Base-by-base conservation (phyloP, 1,140 invertebrate genomes). In the Habropoda laboriosa region DNA sequence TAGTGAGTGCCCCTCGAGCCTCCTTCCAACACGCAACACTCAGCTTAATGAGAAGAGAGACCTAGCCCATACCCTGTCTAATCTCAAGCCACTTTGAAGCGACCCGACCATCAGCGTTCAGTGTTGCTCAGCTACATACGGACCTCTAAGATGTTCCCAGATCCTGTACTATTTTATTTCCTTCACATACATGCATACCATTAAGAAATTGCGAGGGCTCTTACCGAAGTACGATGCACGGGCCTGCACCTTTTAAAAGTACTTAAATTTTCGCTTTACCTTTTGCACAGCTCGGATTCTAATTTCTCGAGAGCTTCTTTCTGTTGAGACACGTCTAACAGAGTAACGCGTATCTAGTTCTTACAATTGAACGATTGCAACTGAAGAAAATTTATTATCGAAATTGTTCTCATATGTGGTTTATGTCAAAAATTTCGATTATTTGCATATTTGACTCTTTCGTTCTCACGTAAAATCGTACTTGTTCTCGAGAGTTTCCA, bases 21-120 rank as follows among this genome's bases (percentile, higher is more conserved):
- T 90, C 86, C 86, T 88, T 82, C 86, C 88, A 90, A 90, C 90
- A 90, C 90, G 90, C 91, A 90, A 91, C 91, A 92, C 91, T 92
- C 90, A 91, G 86, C 87, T 91, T 92, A 91, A 91, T 92, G 90
- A 92, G 90, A 90, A 88, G 87, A 91, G 89, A 90, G 89, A 89
- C 85, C 86, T 83, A 80, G 79, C 86, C 81, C 87, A 79, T 63
- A 80, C 81, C 80, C 75, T 47, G 71, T 79, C 83, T 88, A 86
- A 82, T 81, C 82, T 84, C 87, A 35, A 86, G 84, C 86, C 75
- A 86, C 86, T 87, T 84, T 58, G 85, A 80, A 87, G 83, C 81
- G 81, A 83, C 63, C 81, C 81, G 72, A 79, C 68, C 53, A 73
- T 86, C 70, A 70, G 60, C 51, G 78, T 80, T 86, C 85, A 55